phyloP scores from a whole-genome alignment of 1,140 invertebrate species.

The Drosophila grimshawi region DNA sequence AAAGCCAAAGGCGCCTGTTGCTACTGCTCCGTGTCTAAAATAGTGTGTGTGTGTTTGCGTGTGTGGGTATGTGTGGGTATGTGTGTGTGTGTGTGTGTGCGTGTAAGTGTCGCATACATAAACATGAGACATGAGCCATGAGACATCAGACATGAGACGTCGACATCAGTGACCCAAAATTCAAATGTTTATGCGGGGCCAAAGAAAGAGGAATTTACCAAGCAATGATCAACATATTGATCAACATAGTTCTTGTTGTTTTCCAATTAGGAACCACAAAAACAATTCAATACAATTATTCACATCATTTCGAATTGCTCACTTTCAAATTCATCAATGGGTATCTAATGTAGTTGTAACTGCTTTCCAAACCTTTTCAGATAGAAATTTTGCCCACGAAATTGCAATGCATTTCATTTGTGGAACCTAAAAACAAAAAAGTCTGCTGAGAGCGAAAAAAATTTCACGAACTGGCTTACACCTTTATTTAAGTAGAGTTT shows the following conservation, averaged over 20 bases:
- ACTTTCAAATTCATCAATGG: no score
- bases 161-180: slow-evolving; percentile 78
- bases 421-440: no score
- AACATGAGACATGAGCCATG: slow-evolving; percentile 33
- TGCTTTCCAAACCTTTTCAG: no score
- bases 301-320: no score
- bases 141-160: slow-evolving; percentile 13
- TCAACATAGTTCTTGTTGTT: slow-evolving; percentile 6
- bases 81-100: slow-evolving; percentile 24
- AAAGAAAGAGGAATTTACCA: slow-evolving; percentile 29
- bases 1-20: slow-evolving; percentile 19
- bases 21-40: background rate
- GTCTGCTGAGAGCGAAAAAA: no score
- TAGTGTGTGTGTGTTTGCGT: slow-evolving; percentile 9
- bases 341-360: no score
- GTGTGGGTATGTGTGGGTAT: background rate
- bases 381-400: no score
- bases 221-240: slow-evolving; percentile 6
- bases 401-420: no score
- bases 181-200: slow-evolving; percentile 75
- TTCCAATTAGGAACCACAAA: no score
- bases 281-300: no score
- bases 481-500: no score
- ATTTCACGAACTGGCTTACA: no score
- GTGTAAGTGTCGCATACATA: slow-evolving; percentile 61